Conservation (phyloP, 2,797 vertebrate species). For the Falco novaeseelandiae region DNA sequence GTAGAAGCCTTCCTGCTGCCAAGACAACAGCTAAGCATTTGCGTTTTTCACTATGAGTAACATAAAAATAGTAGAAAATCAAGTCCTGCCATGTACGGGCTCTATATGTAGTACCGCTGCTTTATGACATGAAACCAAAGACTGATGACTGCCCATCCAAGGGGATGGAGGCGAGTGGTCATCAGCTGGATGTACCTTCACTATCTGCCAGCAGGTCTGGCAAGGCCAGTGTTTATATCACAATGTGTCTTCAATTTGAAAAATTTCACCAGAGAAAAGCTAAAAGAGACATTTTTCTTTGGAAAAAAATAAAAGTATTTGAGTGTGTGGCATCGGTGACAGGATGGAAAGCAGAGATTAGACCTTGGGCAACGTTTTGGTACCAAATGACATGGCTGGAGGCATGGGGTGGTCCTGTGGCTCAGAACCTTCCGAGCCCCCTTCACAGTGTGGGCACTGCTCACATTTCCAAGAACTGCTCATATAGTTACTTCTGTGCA, state of each 20-base stretch:
- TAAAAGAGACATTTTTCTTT: neutral
- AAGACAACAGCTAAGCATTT: neutral
- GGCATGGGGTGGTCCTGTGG: neutral
- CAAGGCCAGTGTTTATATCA: neutral
- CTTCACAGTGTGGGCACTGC: neutral
- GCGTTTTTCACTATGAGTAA: neutral
- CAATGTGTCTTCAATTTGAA: neutral
- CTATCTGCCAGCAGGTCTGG: neutral
- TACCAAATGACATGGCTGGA: neutral
- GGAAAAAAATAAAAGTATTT: no score
- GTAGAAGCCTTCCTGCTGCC: neutral
- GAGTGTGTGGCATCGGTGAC: neutral
- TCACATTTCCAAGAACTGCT: fast-evolving
- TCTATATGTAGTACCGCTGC: neutral
- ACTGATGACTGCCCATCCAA: neutral
- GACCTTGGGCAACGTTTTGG: neutral
- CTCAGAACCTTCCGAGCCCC: neutral
- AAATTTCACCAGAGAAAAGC: neutral
- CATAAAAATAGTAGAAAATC: neutral
- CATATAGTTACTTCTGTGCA: fast-evolving
- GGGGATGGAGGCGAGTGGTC: fast-evolving
- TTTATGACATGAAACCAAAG: neutral
- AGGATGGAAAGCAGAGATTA: neutral
- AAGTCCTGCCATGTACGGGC: fast-evolving
- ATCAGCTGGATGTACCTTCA: neutral